Conservation (phyloP, 1,140 invertebrate genomes). For the Druon quercuslanigerum region DNA sequence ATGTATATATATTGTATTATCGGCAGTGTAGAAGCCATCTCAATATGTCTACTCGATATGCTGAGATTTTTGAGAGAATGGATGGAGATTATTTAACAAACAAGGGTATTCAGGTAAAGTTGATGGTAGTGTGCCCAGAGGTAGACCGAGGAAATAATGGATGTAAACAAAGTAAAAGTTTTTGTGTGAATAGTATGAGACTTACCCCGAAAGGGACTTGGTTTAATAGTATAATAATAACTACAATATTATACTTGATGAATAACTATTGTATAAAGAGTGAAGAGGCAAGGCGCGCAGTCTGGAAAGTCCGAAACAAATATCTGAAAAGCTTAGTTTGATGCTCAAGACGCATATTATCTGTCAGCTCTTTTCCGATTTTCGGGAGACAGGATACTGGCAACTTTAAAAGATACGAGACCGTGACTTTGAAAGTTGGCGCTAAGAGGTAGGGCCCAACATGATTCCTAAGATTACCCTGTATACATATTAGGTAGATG, state of each 20-base stretch:
- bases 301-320: conserved; percentile 17
- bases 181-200: no score
- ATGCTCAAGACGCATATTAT: background rate
- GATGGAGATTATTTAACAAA: no score
- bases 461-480: background rate
- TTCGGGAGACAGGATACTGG: conserved; percentile 2
- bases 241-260: background rate
- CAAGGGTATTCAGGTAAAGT: no score
- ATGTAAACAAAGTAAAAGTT: no score
- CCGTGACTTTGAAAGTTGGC: conserved; percentile 16
- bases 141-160: no score
- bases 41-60: no score
- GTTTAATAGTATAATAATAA: no score
- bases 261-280: background rate
- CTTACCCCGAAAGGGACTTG: no score
- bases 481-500: background rate
- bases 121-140: no score
- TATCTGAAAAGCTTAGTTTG: conserved; percentile 8
- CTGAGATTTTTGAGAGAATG: no score
- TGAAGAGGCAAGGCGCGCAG: background rate
- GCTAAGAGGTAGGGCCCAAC: background rate
- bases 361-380: conserved; percentile 1
- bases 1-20: background rate
- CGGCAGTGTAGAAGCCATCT: no score
- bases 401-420: conserved; percentile 4